Percentiles rank a stretch among this genome's conserved stretches.
Conservation (phyloP, 2,113 vertebrate species). For the Ictalurus punctatus region DNA sequence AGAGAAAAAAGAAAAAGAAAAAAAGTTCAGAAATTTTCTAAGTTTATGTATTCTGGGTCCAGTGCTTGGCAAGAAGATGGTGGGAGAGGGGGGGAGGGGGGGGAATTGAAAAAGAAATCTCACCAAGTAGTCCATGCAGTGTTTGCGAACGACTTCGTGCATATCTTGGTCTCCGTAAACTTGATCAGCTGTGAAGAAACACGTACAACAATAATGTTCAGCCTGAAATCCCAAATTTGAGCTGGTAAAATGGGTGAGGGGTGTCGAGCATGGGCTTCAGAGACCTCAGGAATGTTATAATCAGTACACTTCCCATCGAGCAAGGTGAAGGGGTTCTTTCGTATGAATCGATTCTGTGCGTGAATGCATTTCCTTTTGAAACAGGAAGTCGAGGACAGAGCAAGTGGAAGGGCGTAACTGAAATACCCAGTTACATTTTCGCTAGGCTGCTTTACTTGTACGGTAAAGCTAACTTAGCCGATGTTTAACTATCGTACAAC, state of each 20-base stretch:
- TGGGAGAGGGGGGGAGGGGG: too few relatives aligned
- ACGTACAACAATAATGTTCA: neutral
- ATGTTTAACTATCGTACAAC: neutral
- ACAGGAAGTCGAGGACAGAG: neutral
- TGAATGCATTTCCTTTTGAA: neutral
- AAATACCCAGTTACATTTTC: neutral
- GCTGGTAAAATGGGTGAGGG: neutral
- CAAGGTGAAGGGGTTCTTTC: neutral
- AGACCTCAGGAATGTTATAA: neutral
- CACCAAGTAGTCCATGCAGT: conserved; percentile 94
- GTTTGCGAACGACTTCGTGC: conserved; percentile 91
- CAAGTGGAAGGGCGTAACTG: neutral
- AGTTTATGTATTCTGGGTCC: neutral
- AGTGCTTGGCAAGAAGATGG: neutral
- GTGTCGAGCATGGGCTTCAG: neutral
- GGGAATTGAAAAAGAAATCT: conserved; percentile 55
- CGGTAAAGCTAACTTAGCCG: neutral
- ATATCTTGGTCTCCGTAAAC: conserved; percentile 92
- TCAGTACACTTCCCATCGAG: neutral
- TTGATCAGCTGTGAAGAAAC: conserved; percentile 78
- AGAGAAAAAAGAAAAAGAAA: neutral
- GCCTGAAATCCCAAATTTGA: neutral
- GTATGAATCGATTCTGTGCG: neutral
- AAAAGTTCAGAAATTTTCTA: neutral
- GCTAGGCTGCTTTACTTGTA: neutral